These are phyloP conservation scores for Cyanoramphus novaezelandiae DNA, from an alignment of 2,113 vertebrate species.

Conservation along the genomic window DNA sequence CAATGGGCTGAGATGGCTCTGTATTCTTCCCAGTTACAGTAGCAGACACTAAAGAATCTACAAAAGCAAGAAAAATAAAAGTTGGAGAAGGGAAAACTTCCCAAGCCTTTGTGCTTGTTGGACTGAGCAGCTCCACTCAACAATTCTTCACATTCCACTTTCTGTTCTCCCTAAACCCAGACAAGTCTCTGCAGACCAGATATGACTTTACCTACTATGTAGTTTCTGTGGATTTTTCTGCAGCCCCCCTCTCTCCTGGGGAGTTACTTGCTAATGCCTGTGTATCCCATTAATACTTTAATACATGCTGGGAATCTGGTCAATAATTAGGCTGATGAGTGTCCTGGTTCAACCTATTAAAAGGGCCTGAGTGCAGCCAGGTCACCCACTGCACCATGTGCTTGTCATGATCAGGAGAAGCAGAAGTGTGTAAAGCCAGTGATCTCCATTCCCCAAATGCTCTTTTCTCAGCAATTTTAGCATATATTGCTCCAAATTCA, in stretches of 20 bases:
- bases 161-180: neutral
- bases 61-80: neutral
- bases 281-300: neutral
- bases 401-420: neutral
- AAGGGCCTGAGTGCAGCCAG: neutral
- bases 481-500: neutral
- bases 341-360: neutral
- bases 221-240: neutral
- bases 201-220: neutral
- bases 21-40: neutral
- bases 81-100: neutral
- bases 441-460: neutral
- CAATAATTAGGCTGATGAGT: neutral
- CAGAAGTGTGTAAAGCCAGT: neutral
- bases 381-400: neutral
- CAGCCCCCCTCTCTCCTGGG: neutral
- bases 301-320: neutral
- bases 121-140: neutral
- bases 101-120: neutral
- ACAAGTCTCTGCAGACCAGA: neutral
- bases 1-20: rapidly evolving
- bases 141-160: neutral
- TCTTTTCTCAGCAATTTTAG: neutral
- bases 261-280: neutral
- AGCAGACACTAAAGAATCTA: neutral